Base-by-base conservation (phyloP, 2,888 invertebrate species). In the Latrodectus hesperus region DNA sequence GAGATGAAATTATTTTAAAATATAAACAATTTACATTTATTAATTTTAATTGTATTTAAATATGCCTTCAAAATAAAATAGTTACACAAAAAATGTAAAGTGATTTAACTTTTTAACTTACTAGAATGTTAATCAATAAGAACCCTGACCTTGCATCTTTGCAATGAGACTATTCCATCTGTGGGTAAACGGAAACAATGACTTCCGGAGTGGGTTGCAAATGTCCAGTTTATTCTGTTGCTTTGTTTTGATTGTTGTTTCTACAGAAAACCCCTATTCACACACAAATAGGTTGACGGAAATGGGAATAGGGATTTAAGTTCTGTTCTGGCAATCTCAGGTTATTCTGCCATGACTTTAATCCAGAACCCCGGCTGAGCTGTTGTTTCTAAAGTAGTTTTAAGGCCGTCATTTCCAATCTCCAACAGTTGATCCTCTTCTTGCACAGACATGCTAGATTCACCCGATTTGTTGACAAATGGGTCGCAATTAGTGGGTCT, bases 401-500 rank as follows among this genome's bases (percentile, higher is more conserved):
- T 73, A 22, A 55, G 1, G 3, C 55, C 55, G 55, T 55, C 55
- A 55, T 55, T 55, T 55, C 2, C 55, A 52, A 60, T 73, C 81
- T 81, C 11, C 55, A 73, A 64, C 81, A 81, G 72, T 81, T 72
- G 73, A 60, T 72, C 75, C 76, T 60, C 1, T 10, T 77, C 67
- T 74, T 77, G 55, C 73, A 73, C 55, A 55, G 76, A 77, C 77
- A 78, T 60, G 38, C 60, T 22, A 75, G 38, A 75, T 84, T 77
- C 77, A 49, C 65, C 67, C 68, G 65, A 38, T 70, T 83, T 76
- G 75, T 72, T 81, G 38, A 84, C 72, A 72, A 83, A 83, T 83
- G 76, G 70, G 76, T 83, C 68, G 10, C 52, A 64, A 38, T 60
- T 85, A 38, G 49, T 77, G 68, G 67, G 77, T 85, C 76, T 77